Conservation (phyloP, 2,888 invertebrate species). For the Plagodis dolabraria region DNA sequence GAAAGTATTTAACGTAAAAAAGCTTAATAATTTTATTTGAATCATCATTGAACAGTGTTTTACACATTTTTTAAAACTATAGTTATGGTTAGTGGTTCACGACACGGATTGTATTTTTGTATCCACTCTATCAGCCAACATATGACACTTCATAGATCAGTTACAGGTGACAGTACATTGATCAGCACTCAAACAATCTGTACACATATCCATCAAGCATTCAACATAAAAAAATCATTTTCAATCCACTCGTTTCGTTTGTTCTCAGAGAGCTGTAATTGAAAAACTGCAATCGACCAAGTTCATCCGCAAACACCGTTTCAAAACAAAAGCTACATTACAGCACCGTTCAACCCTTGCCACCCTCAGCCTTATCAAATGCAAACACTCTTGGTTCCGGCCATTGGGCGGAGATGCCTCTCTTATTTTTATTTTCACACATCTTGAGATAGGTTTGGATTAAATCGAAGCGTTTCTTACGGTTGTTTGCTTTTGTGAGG, state of each 20-base stretch:
- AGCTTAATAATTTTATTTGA: too few species aligned
- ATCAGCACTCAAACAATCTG: too few species aligned
- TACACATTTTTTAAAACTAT: too few species aligned
- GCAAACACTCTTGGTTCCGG: conserved; percentile 80
- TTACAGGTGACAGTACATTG: too few species aligned
- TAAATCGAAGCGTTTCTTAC: conserved; percentile 56
- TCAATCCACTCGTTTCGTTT: background rate
- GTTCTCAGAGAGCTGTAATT: conserved; percentile 5
- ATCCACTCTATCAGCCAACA: too few species aligned
- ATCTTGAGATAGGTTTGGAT: conserved; percentile 55
- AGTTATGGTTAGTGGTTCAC: too few species aligned
- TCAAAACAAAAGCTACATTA: conserved; percentile 38
- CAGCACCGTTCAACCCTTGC: conserved; percentile 48
- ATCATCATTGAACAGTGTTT: too few species aligned
- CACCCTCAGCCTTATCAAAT: conserved; percentile 71
- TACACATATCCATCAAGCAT: too few species aligned
- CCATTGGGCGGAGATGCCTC: conserved; percentile 71
- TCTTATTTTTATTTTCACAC: conserved; percentile 76
- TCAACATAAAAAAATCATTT: too few species aligned
- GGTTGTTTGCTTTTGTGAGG: conserved; percentile 42
- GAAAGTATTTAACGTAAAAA: too few species aligned
- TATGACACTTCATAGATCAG: too few species aligned
- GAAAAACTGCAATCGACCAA: conserved; percentile 5
- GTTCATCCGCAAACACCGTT: conserved; percentile 16
- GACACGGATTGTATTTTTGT: too few species aligned